Percentiles rank a stretch among this genome's conserved stretches.
These are phyloP conservation scores for Crocallis elinguaria DNA, from an alignment of 2,888 invertebrate species.

Conservation along the genomic window DNA sequence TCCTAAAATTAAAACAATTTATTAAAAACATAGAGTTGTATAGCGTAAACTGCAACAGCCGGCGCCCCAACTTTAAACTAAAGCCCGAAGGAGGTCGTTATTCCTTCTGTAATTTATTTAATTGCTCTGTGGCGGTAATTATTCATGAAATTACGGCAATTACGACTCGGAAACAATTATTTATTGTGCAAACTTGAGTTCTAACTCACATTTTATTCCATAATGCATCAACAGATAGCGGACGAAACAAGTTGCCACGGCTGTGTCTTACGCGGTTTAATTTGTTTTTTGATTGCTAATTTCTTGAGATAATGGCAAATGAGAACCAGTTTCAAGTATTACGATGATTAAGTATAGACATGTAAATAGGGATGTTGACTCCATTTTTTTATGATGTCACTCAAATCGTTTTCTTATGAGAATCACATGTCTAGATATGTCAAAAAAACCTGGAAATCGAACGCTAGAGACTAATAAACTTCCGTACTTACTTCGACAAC, in stretches of 20 bases:
- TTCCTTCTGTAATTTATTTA: constrained; percentile 83
- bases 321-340: background rate
- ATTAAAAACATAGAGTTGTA: constrained; percentile 50
- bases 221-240: constrained; percentile 78
- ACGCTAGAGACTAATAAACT: no score
- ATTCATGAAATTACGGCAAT: constrained; percentile 85
- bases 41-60: constrained; percentile 62
- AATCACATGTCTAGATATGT: no score
- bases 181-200: constrained; percentile 83
- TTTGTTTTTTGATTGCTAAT: constrained; percentile 28
- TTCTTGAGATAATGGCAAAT: background rate
- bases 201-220: constrained; percentile 83
- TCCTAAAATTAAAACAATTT: background rate
- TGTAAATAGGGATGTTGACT: no score
- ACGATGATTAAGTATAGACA: no score
- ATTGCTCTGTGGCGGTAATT: constrained; percentile 84
- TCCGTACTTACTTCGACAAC: no score
- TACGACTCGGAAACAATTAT: constrained; percentile 83
- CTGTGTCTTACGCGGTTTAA: constrained; percentile 31
- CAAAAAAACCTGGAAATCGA: no score
- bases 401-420: no score
- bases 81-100: constrained; percentile 80
- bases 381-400: no score
- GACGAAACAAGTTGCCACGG: constrained; percentile 35
- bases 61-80: constrained; percentile 80